phyloP scores from a whole-genome alignment of 2,797 vertebrate genomes.

The Spinus olivaceus region DNA sequence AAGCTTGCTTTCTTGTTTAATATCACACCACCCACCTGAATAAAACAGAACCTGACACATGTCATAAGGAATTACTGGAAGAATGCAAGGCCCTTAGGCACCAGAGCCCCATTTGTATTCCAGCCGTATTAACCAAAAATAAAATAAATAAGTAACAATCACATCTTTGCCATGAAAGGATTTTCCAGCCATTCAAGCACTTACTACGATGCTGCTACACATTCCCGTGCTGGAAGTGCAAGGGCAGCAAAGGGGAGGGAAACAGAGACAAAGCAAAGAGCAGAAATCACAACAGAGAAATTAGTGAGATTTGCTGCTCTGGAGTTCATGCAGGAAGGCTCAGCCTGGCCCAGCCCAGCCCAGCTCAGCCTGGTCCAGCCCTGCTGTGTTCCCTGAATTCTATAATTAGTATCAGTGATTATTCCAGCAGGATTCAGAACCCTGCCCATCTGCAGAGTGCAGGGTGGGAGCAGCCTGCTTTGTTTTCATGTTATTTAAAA shows the following conservation, averaged over 20 bases:
- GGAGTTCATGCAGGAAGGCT: background rate
- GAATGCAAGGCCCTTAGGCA: constrained; percentile 46
- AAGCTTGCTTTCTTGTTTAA: constrained; percentile 52
- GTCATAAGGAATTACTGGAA: constrained; percentile 60
- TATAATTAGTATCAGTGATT: constrained; percentile 10
- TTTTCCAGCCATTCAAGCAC: constrained; percentile 18
- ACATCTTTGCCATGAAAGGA: constrained; percentile 24
- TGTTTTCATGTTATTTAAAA: background rate
- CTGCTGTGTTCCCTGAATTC: background rate
- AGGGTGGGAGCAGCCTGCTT: background rate
- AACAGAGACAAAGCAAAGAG: background rate
- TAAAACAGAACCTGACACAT: constrained; percentile 65
- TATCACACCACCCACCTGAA: constrained; percentile 62
- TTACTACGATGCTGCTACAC: background rate
- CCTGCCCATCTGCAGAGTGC: background rate
- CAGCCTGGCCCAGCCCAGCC: background rate
- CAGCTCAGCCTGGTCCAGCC: background rate
- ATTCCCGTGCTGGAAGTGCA: background rate
- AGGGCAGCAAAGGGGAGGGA: constrained; percentile 19
- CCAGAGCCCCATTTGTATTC: constrained; percentile 42
- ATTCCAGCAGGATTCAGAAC: background rate
- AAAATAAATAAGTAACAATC: constrained; percentile 55
- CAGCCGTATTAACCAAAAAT: constrained; percentile 28
- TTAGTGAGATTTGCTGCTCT: background rate
- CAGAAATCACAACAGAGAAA: background rate